Percentiles rank a stretch among this genome's conserved stretches.
These are phyloP conservation scores for Uropsilus gracilis DNA, from an alignment of 2,113 vertebrate genomes.

Conservation along the genomic window DNA sequence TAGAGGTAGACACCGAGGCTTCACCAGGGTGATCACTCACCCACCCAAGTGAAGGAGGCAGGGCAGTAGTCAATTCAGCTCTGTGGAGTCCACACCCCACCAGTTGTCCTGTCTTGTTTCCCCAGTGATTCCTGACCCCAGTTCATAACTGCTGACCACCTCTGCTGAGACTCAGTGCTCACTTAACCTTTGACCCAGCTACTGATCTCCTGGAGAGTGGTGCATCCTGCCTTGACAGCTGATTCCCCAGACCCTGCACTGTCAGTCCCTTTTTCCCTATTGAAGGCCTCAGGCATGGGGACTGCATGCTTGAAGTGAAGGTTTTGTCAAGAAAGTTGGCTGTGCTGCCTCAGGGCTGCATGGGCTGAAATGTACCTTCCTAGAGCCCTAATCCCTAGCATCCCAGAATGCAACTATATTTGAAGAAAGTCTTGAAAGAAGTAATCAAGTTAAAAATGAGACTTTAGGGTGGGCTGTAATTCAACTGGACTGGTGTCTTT, in stretches of 20 bases:
- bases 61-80: neutral
- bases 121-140: no score
- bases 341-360: neutral
- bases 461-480: neutral
- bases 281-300: neutral
- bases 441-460: neutral
- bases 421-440: neutral
- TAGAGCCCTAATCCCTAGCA: neutral
- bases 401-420: neutral
- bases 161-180: neutral
- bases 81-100: no score
- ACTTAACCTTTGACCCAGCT: neutral
- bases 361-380: neutral
- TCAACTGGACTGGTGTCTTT: neutral
- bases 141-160: neutral
- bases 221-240: neutral
- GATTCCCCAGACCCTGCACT: accelerated
- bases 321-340: neutral
- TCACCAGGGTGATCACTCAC: neutral
- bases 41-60: neutral
- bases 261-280: neutral
- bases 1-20: neutral
- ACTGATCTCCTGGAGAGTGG: no score
- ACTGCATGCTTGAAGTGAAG: no score
- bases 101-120: no score